phyloP scores from a whole-genome alignment of 2,888 invertebrate species.

The Ellobium chinense region DNA sequence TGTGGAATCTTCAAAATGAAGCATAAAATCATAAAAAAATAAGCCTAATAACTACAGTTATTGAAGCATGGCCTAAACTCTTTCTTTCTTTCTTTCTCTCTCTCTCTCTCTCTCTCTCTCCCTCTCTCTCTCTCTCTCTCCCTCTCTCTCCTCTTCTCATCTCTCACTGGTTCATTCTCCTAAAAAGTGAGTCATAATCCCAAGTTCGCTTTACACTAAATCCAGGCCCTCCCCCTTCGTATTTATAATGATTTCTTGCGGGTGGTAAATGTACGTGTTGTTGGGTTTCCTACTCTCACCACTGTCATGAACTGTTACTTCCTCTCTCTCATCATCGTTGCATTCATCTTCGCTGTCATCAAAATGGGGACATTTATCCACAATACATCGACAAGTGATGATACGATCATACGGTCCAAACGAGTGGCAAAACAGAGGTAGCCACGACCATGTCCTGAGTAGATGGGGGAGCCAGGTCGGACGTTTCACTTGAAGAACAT shows the following conservation, averaged over 20 bases:
- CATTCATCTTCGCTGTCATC: conserved; percentile 49
- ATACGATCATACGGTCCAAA: conserved; percentile 67
- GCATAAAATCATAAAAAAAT: too few relatives aligned
- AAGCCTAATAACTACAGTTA: too few relatives aligned
- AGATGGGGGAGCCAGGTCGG: conserved; percentile 63
- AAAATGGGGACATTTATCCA: conserved; percentile 68
- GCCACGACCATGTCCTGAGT: conserved; percentile 73
- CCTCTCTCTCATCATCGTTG: conserved; percentile 3
- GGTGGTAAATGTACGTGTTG: not conserved
- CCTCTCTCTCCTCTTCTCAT: conserved; percentile 12
- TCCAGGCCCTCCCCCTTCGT: not conserved
- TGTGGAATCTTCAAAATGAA: too few relatives aligned
- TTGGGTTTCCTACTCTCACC: too few relatives aligned
- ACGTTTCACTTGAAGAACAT: conserved; percentile 66
- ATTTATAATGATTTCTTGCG: not conserved
- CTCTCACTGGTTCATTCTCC: too few relatives aligned
- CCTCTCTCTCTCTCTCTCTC: conserved; percentile 31
- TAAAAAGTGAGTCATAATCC: too few relatives aligned
- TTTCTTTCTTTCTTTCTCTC: not conserved
- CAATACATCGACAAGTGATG: conserved; percentile 68
- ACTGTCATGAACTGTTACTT: not conserved
- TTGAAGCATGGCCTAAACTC: too few relatives aligned
- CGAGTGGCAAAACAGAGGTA: conserved; percentile 70
- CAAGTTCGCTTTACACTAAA: not conserved
- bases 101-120: conserved; percentile 3